These are phyloP conservation scores for Steromphala cineraria DNA, from an alignment of 2,888 invertebrate species.

Conservation along the genomic window DNA sequence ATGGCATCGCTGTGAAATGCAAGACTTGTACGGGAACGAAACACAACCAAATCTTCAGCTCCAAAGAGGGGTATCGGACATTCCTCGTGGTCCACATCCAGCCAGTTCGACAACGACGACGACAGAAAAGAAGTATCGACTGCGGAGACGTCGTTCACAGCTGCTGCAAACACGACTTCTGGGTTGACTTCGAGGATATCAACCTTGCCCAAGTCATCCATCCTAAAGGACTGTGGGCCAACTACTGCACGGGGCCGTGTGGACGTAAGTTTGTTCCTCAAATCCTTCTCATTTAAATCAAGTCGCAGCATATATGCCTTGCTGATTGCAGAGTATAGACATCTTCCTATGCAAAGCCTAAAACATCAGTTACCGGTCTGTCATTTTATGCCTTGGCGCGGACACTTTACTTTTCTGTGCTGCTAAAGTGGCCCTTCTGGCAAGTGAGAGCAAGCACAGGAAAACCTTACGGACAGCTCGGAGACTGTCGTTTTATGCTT, in stretches of 20 bases:
- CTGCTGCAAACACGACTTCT: constrained; percentile 52
- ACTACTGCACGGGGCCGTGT: constrained; percentile 59
- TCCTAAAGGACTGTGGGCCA: constrained; percentile 48
- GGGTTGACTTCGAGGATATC: constrained; percentile 52
- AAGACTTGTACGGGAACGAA: constrained; percentile 54
- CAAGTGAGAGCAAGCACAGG: no score
- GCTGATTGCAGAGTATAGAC: no score
- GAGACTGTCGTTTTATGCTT: no score
- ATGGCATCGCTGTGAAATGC: constrained; percentile 56
- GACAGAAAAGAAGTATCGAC: constrained; percentile 34
- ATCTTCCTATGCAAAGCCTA: no score
- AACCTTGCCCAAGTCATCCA: constrained; percentile 52
- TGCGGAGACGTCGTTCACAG: constrained; percentile 44
- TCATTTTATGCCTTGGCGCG: no score
- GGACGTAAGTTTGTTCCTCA: constrained; percentile 40
- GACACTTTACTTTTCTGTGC: no score
- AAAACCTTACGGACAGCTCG: no score
- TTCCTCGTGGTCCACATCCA: constrained; percentile 52
- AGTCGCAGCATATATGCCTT: no score
- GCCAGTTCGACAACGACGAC: constrained; percentile 16
- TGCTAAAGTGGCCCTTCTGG: no score
- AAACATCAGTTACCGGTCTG: no score
- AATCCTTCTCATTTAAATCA: no score
- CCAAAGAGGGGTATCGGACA: constrained; percentile 47
- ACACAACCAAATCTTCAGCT: constrained; percentile 53